Base-by-base conservation (phyloP, 2,113 vertebrate species). In the Felis chaus region DNA sequence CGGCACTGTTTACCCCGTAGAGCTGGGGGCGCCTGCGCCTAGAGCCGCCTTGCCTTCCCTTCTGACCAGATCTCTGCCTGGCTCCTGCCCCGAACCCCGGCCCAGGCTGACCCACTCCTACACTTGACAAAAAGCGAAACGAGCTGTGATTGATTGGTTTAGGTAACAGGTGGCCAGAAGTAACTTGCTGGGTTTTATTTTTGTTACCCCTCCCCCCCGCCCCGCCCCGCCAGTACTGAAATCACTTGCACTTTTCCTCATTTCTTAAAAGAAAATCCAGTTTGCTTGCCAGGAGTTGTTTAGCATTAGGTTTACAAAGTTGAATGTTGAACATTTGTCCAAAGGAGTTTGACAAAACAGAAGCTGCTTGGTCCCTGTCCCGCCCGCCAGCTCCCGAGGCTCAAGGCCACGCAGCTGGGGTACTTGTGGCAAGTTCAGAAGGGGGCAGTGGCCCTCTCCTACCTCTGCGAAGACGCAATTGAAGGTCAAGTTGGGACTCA, bases 231-330 rank as follows among this genome's bases (percentile, higher is more conserved):
- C 0, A 68, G 80, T 39, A 10, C 95, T 48, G 57, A 96, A 94
- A 92, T 66, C 95, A 97, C 96, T 97, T 97, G 92, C n/a, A 45
- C 98, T 98, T 97, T 94, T 53, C 92, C 91, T 97, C 69, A 8
- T 94, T 89, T 96, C 97, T 92, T 97, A 91, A 82, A 97, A 92
- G 86, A 68, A 96, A 88, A 92, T 79, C 83, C 89, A 85, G 71
- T 97, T 87, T 93, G 96, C 96, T 98, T 96, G 97, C 97, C 96
- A 95, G 95, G 76, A 95, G 87, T 92, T 80, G 57, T 91, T 91
- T 61, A 93, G 57, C 66, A 29, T 91, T 94, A 82, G 97, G 95
- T 97, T 98, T 98, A 74, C 4, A 89, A 79, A 96, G 45, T 95
- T 97, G 95, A 94, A 96, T 97, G 92, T 96, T 89, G 95, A 89